Conservation (phyloP, 2,113 vertebrate species). For the Protomyctophum bolini region DNA sequence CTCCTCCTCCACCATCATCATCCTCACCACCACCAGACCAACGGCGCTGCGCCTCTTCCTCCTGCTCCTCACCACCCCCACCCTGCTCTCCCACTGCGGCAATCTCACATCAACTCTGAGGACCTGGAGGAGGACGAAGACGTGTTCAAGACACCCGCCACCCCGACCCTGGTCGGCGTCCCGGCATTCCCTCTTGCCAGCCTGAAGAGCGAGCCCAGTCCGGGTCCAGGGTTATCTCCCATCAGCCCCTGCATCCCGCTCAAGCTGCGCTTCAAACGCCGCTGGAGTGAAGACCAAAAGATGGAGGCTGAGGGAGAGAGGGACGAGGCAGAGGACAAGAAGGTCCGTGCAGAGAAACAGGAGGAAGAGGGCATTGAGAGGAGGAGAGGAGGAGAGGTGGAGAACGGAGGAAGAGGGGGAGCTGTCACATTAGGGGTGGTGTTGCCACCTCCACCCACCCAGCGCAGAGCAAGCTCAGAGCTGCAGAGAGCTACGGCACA, state of each 20-base stretch:
- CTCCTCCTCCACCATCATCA: constrained; percentile 21
- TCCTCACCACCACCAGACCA: constrained; percentile 33
- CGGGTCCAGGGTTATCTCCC: constrained; percentile 48
- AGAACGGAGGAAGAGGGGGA: constrained; percentile 33
- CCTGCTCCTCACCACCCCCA: neutral
- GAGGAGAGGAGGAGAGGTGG: constrained; percentile 42
- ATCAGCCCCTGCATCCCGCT: constrained; percentile 86
- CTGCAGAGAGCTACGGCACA: constrained; percentile 90
- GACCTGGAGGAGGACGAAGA: constrained; percentile 83
- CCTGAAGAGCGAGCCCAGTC: constrained; percentile 75
- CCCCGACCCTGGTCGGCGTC: constrained; percentile 43
- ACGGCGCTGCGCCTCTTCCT: constrained; percentile 16
- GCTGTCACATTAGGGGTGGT: constrained; percentile 56
- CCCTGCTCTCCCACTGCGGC: constrained; percentile 19
- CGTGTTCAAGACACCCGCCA: constrained; percentile 89
- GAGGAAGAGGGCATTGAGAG: constrained; percentile 42
- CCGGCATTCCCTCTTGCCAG: constrained; percentile 34
- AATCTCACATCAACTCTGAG: neutral
- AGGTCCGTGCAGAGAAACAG: constrained; percentile 80
- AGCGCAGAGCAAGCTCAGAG: constrained; percentile 84
- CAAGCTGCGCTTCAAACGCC: constrained; percentile 90
- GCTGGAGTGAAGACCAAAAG: constrained; percentile 92
- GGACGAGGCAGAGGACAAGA: constrained; percentile 83
- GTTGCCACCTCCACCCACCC: constrained; percentile 63
- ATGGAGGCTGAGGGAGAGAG: constrained; percentile 82